Conservation (phyloP, 2,888 invertebrate species). For the Anthophora plumipes region DNA sequence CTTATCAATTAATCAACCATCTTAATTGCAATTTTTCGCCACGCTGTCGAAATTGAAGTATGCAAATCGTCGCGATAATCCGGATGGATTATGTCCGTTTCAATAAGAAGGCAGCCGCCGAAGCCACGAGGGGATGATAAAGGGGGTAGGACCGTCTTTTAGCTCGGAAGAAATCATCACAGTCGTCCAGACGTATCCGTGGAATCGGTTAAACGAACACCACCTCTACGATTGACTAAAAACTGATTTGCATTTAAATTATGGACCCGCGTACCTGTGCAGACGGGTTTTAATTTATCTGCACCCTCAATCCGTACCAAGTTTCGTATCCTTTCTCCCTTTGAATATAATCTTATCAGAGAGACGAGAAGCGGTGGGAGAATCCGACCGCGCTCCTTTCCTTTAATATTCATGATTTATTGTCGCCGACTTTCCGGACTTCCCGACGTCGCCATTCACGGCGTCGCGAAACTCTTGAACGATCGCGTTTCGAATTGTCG, state of each 20-base stretch:
- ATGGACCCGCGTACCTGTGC: constrained; percentile 65
- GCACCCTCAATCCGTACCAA: constrained; percentile 63
- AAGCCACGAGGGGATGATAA: constrained; percentile 29
- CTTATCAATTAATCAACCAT: not conserved
- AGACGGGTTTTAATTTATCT: constrained; percentile 71
- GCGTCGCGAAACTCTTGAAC: not conserved
- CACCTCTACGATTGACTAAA: constrained; percentile 69
- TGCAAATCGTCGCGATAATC: constrained; percentile 37
- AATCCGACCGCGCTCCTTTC: constrained; percentile 40
- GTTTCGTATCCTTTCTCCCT: constrained; percentile 57
- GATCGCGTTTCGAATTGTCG: constrained; percentile 20
- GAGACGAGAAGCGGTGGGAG: constrained; percentile 42
- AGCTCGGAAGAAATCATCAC: constrained; percentile 58
- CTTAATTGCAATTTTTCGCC: constrained; percentile 34
- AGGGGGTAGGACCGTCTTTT: constrained; percentile 39
- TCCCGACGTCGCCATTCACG: constrained; percentile 9
- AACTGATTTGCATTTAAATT: constrained; percentile 75
- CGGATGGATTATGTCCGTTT: constrained; percentile 43
- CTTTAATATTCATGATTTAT: constrained; percentile 75
- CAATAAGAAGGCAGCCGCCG: constrained; percentile 24
- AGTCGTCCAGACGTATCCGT: constrained; percentile 5
- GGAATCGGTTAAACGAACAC: constrained; percentile 59
- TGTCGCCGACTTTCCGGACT: constrained; percentile 65
- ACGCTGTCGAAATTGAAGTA: constrained; percentile 30
- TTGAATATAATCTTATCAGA: constrained; percentile 73